Evolutionary conservation across 37 sponge, comb jelly and placozoan genomes (phyloP), one percentile per base, ranked within the genome.

Genomic region (Theonella swinhoei): DNA sequence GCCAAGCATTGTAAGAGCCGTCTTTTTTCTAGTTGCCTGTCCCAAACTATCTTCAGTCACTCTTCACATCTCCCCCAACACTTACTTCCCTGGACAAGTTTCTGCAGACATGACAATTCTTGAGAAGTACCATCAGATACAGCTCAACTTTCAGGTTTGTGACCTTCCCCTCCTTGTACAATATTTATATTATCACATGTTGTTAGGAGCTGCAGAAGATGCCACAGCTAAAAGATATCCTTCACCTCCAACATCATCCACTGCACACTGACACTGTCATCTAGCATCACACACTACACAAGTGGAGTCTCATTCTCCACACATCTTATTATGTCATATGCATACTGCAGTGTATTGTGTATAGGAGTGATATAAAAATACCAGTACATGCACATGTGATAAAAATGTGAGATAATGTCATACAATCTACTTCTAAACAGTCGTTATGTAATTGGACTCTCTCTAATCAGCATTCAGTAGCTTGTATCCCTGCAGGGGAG

Each of bases 1-100:
- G 7, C 7, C 54, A 47, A 17, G 14, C 54, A 47, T 14, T 47
- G 14, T 14, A n/a, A n/a, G n/a, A n/a, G n/a, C n/a, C n/a, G n/a
- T n/a, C n/a, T n/a, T n/a, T n/a, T 14, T 62, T 64, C 24, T 36
- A 84, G 84, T 68, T 32, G 22, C 42, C 78, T 77, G 85, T 70
- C 59, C 62, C 17, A 8, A 7, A 14, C 71, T 85, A 33, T 25
- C 7, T 28, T 28, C 25, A 39, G 20, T 85, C 20, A 37, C 76
- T 25, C 59, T 85, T 31, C 78, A 85, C 72, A 61, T 85, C 24
- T 72, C 67, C 11, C 43, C 72, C 33, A 36, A 33, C 43, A 33
- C 24, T 41, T 83, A 83, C 65, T 83, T 83, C 65, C 35, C 83
- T 35, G 47, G n/a, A 2, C 1, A n/a, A n/a, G n/a, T 61, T 3